phyloP scores from a whole-genome alignment of 2,888 invertebrate species.

The Pardosa pseudoannulata region DNA sequence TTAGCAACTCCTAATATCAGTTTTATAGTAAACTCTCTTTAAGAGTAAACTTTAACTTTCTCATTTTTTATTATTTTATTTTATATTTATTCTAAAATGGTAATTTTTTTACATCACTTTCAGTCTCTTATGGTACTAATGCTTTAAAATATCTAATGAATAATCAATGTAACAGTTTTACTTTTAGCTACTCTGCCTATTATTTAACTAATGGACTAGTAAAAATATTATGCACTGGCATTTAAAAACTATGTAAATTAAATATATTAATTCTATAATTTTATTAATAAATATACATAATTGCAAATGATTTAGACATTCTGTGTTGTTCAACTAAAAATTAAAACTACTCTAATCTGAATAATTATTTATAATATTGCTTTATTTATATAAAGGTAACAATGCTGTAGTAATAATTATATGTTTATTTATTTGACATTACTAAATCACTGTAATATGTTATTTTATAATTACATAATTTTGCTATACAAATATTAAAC shows the following conservation, averaged over 20 bases:
- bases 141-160: not conserved
- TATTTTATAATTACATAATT: not conserved
- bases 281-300: not conserved
- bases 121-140: not conserved
- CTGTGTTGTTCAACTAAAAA: not conserved
- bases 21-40: too few species aligned
- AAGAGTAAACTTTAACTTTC: too few species aligned
- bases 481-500: not conserved
- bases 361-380: not conserved
- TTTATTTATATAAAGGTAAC: not conserved
- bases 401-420: not conserved
- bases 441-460: not conserved
- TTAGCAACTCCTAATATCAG: too few species aligned
- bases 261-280: not conserved
- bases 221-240: not conserved
- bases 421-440: not conserved
- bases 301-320: not conserved
- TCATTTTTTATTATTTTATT: too few species aligned
- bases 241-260: too few species aligned
- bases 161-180: conserved; percentile 1
- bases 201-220: not conserved
- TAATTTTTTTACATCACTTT: too few species aligned
- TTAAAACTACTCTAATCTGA: not conserved
- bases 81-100: too few species aligned
- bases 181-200: not conserved